Evolutionary conservation across 2,797 vertebrate species (phyloP), one percentile per base, ranked within the genome.

Genomic region (Bryconaethiops microstoma): DNA sequence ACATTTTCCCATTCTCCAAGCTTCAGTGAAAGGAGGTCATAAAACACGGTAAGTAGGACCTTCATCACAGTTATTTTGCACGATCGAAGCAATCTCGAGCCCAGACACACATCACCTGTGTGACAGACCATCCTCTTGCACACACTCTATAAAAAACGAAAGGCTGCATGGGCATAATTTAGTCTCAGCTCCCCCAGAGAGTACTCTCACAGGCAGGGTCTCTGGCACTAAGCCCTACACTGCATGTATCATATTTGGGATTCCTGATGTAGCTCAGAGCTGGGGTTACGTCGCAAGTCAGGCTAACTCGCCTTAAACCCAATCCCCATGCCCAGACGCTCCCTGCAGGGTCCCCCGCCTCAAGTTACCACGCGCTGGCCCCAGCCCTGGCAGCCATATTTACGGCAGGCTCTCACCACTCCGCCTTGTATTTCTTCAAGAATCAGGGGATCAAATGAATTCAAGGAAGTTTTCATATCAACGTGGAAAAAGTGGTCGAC

Each of bases 401-500:
- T 86, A 76, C 68, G 77, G 62, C 83, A 76, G 79, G 82, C 40
- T 64, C 64, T 80, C n/a, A 70, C 5, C 76, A 76, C 63, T n/a
- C 52, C 14, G 9, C 40, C 19, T 72, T 77, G 45, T 25, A 74
- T 84, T 64, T 76, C 57, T 55, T 57, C 21, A 81, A 71, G 75
- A 84, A 77, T 74, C 52, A 59, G 39, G 77, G 81, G 78, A 78
- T 79, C 82, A 79, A 80, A 88, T 89, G 60, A 82, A 85, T 87
- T 86, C 70, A 69, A 73, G 76, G 82, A 80, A 81, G 85, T 85
- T 87, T 83, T 88, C 55, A 55, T 82, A 80, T 85, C 69, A 87
- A 77, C 73, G 76, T 23, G 60, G 71, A 70, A 55, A 57, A 64
- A 54, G 10, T 59, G 74, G 76, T 74, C 68, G 78, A 77, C 50